phyloP scores from a whole-genome alignment of 2,113 vertebrate species.

The Polyodon spathula region DNA sequence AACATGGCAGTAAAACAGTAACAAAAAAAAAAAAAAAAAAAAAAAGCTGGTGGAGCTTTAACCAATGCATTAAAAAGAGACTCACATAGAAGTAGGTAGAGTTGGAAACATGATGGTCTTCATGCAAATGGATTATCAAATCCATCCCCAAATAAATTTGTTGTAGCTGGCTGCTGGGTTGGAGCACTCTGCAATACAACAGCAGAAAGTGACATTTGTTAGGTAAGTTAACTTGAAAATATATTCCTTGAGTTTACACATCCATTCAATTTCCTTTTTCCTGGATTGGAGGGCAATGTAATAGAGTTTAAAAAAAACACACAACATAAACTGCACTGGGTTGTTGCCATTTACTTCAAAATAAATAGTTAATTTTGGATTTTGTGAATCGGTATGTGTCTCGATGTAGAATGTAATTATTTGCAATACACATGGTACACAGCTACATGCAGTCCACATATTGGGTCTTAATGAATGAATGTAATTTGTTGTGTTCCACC shows the following conservation, averaged over 20 bases:
- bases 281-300: too few species aligned
- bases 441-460: background rate
- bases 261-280: background rate
- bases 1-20: too few species aligned
- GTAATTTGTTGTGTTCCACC: background rate
- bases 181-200: constrained; percentile 22
- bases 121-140: constrained; percentile 86
- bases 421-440: background rate
- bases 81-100: background rate
- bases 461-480: background rate
- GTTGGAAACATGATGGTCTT: constrained; percentile 18
- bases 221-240: background rate
- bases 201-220: background rate
- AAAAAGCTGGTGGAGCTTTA: background rate
- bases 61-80: background rate
- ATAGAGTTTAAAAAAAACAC: too few species aligned
- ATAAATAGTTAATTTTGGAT: too few species aligned
- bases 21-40: too few species aligned
- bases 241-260: background rate
- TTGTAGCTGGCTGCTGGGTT: constrained; percentile 33
- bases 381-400: too few species aligned
- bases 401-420: too few species aligned
- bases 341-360: too few species aligned
- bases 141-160: constrained; percentile 55
- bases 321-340: too few species aligned